These are phyloP conservation scores for Physella acuta DNA, from an alignment of 1,140 invertebrate species.

Conservation along the genomic window DNA sequence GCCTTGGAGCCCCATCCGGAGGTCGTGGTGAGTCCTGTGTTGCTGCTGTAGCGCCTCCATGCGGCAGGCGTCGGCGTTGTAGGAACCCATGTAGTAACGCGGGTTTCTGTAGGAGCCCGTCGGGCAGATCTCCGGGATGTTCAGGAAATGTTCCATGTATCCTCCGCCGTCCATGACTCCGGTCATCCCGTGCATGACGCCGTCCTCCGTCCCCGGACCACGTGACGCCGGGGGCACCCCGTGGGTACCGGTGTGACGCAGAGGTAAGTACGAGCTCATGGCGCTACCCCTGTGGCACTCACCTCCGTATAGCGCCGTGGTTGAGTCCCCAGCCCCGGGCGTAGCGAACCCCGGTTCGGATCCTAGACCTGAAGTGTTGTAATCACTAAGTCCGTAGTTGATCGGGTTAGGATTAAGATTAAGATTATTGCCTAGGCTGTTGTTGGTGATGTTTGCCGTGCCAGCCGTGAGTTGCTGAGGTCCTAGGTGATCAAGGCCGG, in stretches of 20 bases:
- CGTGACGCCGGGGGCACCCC: conserved; percentile 24
- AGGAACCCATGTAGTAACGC: conserved; percentile 39
- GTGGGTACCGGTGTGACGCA: conserved; percentile 29
- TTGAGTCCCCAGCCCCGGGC: not conserved
- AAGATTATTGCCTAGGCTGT: not conserved
- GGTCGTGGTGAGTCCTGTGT: conserved; percentile 47
- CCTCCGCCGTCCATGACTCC: conserved; percentile 24
- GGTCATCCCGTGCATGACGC: conserved; percentile 28
- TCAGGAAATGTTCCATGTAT: conserved; percentile 57
- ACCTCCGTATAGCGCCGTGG: conserved; percentile 5
- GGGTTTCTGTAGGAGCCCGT: conserved; percentile 48
- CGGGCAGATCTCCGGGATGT: conserved; percentile 57
- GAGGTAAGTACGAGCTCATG: conserved; percentile 36
- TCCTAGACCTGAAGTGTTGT: conserved; percentile 7
- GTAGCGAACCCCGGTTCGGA: not conserved
- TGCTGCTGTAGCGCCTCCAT: conserved; percentile 53
- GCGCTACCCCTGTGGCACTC: conserved; percentile 11
- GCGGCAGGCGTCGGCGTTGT: conserved; percentile 47
- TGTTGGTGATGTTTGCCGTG: not conserved
- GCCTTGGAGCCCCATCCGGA: conserved; percentile 51
- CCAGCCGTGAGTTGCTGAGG: not conserved
- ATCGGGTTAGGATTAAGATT: conserved; percentile 6
- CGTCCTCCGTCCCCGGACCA: conserved; percentile 14
- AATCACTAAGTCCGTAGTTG: not conserved
- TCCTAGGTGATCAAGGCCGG: not conserved